These are phyloP conservation scores for Yponomeuta sedellus DNA, from an alignment of 2,888 invertebrate species.

Conservation along the genomic window DNA sequence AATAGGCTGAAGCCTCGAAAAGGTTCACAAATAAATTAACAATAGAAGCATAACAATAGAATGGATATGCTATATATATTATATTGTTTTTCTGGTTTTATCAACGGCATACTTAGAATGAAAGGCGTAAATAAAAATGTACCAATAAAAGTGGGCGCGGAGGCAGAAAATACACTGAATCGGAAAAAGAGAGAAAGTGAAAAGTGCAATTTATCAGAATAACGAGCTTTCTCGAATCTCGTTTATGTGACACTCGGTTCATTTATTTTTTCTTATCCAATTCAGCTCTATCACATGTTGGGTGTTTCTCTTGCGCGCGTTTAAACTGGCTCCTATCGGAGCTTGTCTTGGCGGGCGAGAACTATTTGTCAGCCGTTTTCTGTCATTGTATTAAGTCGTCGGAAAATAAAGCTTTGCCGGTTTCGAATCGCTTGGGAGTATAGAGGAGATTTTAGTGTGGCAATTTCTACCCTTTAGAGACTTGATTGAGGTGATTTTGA, in stretches of 20 bases:
- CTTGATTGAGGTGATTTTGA: too few species aligned
- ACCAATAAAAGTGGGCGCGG: constrained; percentile 34
- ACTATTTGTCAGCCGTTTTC: constrained; percentile 47
- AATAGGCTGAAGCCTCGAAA: neutral
- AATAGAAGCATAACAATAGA: neutral
- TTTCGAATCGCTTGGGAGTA: neutral
- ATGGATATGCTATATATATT: neutral
- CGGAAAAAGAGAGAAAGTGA: constrained; percentile 44
- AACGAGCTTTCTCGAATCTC: constrained; percentile 71
- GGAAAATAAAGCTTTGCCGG: neutral
- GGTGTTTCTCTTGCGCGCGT: constrained; percentile 56
- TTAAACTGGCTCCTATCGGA: constrained; percentile 52
- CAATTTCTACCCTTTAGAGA: neutral
- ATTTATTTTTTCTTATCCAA: constrained; percentile 72
- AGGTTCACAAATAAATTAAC: neutral
- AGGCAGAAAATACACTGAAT: constrained; percentile 41
- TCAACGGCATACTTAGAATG: neutral
- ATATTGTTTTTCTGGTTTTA: neutral
- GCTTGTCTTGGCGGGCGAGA: constrained; percentile 43
- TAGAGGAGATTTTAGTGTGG: neutral
- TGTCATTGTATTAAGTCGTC: constrained; percentile 5
- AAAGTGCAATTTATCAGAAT: constrained; percentile 66
- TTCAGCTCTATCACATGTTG: constrained; percentile 63
- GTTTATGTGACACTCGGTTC: constrained; percentile 66
- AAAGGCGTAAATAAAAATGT: neutral